Evolutionary conservation across 64 coral and sea anemone species (phyloP).

Genomic region (Platygyra sinensis): DNA sequence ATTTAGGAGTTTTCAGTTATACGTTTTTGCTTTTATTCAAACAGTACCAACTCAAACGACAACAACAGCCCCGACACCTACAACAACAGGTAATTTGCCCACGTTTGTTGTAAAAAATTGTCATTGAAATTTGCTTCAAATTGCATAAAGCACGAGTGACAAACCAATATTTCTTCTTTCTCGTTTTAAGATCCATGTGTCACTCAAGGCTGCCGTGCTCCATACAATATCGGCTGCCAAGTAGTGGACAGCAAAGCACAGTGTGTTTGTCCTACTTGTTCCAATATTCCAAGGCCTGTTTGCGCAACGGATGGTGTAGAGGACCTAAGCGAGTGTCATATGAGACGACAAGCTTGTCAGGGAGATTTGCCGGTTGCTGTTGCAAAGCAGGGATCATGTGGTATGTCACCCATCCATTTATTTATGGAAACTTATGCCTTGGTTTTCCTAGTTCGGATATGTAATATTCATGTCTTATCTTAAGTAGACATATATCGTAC

Average conservation of each 20-base stretch:
- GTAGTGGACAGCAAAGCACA: constrained; percentile 2
- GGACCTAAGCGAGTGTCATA: constrained; percentile 16
- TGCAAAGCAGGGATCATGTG: constrained; percentile 3
- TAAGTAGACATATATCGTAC: too few relatives aligned
- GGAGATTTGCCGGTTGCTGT: not conserved
- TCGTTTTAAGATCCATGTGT: constrained; percentile 52
- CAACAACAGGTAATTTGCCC: not conserved
- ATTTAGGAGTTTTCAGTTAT: not conserved
- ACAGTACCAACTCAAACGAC: not conserved
- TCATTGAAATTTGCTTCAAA: not conserved
- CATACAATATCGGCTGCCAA: constrained; percentile 45
- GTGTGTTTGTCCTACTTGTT: constrained; percentile 42
- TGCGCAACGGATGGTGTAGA: constrained; percentile 25
- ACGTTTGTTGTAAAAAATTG: not conserved
- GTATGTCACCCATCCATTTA: not conserved
- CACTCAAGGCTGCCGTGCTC: constrained; percentile 45
- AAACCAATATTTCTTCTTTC: not conserved
- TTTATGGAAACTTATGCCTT: not conserved
- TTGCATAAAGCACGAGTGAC: not conserved
- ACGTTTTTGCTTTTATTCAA: too few relatives aligned
- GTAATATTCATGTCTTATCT: too few relatives aligned
- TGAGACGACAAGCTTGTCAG: constrained; percentile 10
- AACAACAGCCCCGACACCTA: not conserved
- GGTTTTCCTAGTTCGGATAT: too few relatives aligned
- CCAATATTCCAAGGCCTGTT: constrained; percentile 20